A percentile compares a stretch with the other conserved stretches of the same genome.
These are phyloP conservation scores for Isaurus tuberculatus DNA, from an alignment of 92 coral and sea anemone genomes.

Conservation along the genomic window DNA sequence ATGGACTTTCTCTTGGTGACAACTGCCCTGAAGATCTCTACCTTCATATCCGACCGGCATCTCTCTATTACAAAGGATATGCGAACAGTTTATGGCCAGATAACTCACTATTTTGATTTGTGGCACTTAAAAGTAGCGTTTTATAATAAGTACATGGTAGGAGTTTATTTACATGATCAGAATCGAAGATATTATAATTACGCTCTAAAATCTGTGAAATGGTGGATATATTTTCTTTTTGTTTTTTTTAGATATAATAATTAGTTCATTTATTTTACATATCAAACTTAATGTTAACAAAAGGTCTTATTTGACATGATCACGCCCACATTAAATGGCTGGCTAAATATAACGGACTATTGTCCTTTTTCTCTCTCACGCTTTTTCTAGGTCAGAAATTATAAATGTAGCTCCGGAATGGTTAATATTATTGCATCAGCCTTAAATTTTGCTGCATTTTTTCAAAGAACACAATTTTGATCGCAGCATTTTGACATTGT, in stretches of 20 bases:
- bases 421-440: background rate
- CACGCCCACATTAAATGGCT: background rate
- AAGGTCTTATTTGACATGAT: background rate
- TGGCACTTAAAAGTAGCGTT: no score
- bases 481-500: background rate
- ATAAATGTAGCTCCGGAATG: constrained; percentile 1
- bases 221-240: no score
- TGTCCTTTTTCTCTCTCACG: background rate
- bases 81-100: background rate
- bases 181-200: no score
- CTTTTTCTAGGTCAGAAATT: background rate
- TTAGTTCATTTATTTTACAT: no score
- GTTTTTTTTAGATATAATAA: no score
- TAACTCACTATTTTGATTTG: no score
- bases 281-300: background rate
- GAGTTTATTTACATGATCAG: no score
- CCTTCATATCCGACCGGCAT: constrained; percentile 7
- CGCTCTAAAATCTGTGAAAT: no score
- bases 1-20: no score
- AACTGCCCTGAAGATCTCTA: constrained; percentile 5
- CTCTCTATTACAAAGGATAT: constrained; percentile 4
- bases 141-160: no score
- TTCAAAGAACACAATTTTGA: background rate
- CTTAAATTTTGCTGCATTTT: background rate
- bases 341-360: background rate